A percentile compares a stretch with the other conserved stretches of the same genome.
Evolutionary conservation across 1,140 invertebrate species (phyloP).

Genomic region (Goniozus legneri): DNA sequence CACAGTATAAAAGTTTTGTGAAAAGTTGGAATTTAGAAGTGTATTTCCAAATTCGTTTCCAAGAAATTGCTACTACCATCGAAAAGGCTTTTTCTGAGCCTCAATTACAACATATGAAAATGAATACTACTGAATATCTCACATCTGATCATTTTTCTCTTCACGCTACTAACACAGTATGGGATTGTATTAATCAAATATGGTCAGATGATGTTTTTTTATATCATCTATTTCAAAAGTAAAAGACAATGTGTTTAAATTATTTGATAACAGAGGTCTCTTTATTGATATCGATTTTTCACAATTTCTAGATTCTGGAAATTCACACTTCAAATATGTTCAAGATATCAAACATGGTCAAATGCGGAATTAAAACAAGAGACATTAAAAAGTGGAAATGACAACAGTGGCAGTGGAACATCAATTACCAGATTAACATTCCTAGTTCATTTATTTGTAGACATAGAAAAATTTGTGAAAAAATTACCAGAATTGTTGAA

Average conservation of each 20-base stretch:
- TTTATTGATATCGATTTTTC: neutral
- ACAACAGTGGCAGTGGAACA: too few relatives aligned
- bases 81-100: slow-evolving; percentile 59
- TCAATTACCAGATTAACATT: slow-evolving; percentile 41
- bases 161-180: slow-evolving; percentile 54
- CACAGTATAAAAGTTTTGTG: slow-evolving; percentile 70
- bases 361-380: slow-evolving; percentile 46
- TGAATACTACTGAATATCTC: slow-evolving; percentile 34
- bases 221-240: slow-evolving; percentile 63
- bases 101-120: slow-evolving; percentile 35
- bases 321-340: slow-evolving; percentile 75
- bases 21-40: slow-evolving; percentile 91
- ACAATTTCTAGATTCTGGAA: slow-evolving; percentile 73
- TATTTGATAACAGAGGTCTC: neutral
- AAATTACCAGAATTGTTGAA: slow-evolving; percentile 41
- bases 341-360: slow-evolving; percentile 73
- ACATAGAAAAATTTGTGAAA: slow-evolving; percentile 46
- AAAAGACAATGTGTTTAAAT: slow-evolving; percentile 14
- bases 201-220: slow-evolving; percentile 76
- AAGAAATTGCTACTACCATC: slow-evolving; percentile 76
- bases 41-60: slow-evolving; percentile 91
- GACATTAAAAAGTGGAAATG: too few relatives aligned
- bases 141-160: slow-evolving; percentile 50
- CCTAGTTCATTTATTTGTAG: slow-evolving; percentile 52
- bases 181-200: slow-evolving; percentile 62